These are phyloP conservation scores for Ichneumoninae sp. DNA, from an alignment of 2,888 invertebrate species.

Conservation along the genomic window DNA sequence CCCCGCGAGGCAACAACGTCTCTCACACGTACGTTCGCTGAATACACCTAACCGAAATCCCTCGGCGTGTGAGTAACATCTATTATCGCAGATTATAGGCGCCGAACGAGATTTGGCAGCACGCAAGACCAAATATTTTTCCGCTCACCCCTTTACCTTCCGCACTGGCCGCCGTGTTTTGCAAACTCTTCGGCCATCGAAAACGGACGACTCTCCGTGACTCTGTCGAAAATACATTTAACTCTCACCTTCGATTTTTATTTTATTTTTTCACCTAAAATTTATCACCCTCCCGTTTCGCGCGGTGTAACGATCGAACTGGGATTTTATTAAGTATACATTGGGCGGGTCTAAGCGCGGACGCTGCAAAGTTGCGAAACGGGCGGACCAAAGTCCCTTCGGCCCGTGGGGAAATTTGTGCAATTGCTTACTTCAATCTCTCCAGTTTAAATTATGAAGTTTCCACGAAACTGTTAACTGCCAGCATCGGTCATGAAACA, in stretches of 20 bases:
- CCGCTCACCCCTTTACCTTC: slow-evolving; percentile 10
- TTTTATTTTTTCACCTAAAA: slow-evolving; percentile 34
- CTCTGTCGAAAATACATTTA: slow-evolving; percentile 59
- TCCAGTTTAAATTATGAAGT: background rate
- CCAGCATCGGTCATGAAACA: background rate
- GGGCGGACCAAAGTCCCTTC: background rate
- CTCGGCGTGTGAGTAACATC: slow-evolving; percentile 23
- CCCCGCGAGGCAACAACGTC: slow-evolving; percentile 31
- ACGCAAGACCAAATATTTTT: slow-evolving; percentile 51
- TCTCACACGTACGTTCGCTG: background rate
- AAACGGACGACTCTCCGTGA: slow-evolving; percentile 48
- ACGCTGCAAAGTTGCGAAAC: background rate
- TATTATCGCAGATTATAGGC: slow-evolving; percentile 45
- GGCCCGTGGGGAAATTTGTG: background rate
- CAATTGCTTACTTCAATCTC: background rate
- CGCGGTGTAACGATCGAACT: slow-evolving; percentile 1
- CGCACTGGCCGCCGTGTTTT: background rate
- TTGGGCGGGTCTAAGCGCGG: background rate
- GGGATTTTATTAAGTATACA: background rate
- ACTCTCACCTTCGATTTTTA: slow-evolving; percentile 61
- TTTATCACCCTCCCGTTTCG: slow-evolving; percentile 20
- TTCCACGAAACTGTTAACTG: background rate
- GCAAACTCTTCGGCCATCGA: slow-evolving; percentile 27
- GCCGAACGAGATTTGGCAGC: slow-evolving; percentile 42
- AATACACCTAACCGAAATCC: slow-evolving; percentile 25